These are phyloP conservation scores for Nomia melanderi DNA, from an alignment of 1,140 invertebrate species.

Conservation along the genomic window DNA sequence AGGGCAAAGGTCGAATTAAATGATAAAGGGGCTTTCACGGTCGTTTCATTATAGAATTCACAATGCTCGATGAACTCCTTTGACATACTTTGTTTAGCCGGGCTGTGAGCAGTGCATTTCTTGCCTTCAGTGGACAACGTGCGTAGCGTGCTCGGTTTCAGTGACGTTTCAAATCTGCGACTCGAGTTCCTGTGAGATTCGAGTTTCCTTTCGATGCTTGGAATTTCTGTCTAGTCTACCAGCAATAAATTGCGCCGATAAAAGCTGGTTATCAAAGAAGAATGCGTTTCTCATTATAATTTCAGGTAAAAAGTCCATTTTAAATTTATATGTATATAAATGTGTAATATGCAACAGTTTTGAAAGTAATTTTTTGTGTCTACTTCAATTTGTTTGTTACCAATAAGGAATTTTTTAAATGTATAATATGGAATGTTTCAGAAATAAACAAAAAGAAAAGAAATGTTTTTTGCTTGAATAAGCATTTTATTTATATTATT, in stretches of 20 bases:
- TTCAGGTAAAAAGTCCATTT: not conserved
- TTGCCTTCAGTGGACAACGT: not conserved
- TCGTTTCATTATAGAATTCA: not conserved
- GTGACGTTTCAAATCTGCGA: not conserved
- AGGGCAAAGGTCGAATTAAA: not conserved
- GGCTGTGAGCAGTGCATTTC: not conserved
- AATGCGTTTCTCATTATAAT: not conserved
- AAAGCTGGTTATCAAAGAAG: not conserved
- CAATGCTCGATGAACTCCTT: not conserved
- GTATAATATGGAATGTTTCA: too few species aligned
- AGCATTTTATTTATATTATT: too few species aligned
- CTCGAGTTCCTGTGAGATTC: not conserved
- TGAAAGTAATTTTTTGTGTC: too few species aligned
- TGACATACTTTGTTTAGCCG: conserved; percentile 7
- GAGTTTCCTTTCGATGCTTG: not conserved
- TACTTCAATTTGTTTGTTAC: too few species aligned
- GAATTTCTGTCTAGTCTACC: not conserved
- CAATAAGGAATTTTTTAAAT: too few species aligned
- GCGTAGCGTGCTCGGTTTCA: not conserved
- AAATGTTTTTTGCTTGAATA: too few species aligned
- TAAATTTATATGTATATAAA: too few species aligned
- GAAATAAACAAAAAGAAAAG: too few species aligned
- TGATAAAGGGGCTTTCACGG: not conserved
- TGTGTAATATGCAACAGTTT: too few species aligned
- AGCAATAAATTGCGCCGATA: not conserved